Evolutionary conservation across 1,140 invertebrate species (phyloP).

Genomic region (Papilio xuthus): DNA sequence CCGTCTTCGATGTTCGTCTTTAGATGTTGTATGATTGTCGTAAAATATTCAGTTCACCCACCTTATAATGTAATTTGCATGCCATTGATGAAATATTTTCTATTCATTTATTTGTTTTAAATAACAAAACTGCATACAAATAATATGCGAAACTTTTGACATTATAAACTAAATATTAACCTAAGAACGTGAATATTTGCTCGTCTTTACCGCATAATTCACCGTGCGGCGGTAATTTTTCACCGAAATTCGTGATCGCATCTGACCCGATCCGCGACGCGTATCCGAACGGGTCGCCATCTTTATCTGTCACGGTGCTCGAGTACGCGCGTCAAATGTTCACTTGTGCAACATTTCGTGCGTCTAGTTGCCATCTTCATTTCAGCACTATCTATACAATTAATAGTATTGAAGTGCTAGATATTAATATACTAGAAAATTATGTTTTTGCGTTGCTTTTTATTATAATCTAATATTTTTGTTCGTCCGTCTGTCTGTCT

Average conservation of each 20-base stretch:
- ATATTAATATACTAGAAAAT: too few relatives aligned
- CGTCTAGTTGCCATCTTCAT: not conserved
- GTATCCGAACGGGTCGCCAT: conserved; percentile 31
- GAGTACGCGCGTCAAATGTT: conserved; percentile 49
- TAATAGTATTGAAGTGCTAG: not conserved
- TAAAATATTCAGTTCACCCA: too few relatives aligned
- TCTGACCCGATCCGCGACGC: conserved; percentile 45
- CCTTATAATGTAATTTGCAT: not conserved
- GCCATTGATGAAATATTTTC: not conserved
- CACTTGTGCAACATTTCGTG: conserved; percentile 57
- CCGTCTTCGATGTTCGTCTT: too few relatives aligned
- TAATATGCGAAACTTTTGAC: conserved; percentile 1
- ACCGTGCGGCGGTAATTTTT: conserved; percentile 42
- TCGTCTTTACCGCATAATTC: conserved; percentile 31
- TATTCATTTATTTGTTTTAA: not conserved
- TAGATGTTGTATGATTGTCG: too few relatives aligned
- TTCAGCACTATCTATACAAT: not conserved
- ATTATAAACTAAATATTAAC: conserved; percentile 1
- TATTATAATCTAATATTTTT: too few relatives aligned
- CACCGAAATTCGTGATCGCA: conserved; percentile 52
- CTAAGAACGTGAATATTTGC: conserved; percentile 1
- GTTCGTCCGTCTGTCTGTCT: too few relatives aligned
- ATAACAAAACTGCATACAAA: not conserved
- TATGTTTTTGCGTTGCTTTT: too few relatives aligned
- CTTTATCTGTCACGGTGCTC: conserved; percentile 25